phyloP scores from a whole-genome alignment of 2,797 vertebrate genomes.

The Oryzias sinensis region DNA sequence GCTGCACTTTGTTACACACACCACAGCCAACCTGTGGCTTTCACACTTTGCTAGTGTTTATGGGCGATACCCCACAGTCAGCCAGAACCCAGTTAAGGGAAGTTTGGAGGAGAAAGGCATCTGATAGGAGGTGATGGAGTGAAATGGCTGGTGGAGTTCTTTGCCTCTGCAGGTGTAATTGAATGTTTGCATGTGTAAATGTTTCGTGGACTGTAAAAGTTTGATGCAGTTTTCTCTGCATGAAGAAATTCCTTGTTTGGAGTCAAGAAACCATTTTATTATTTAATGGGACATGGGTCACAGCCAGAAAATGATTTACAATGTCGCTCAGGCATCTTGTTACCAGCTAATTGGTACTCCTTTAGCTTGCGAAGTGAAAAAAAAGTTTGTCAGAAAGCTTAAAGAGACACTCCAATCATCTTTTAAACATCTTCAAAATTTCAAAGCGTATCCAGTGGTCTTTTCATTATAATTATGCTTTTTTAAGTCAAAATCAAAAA shows the following conservation, averaged over 20 bases:
- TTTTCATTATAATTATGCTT: too few species aligned
- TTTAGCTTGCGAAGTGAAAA: too few species aligned
- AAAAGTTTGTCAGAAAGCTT: too few species aligned
- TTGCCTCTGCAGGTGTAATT: conserved; percentile 42
- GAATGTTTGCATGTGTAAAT: conserved; percentile 10
- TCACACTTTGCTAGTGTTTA: conserved; percentile 47
- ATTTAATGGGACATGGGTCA: background rate
- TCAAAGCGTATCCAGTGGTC: too few species aligned
- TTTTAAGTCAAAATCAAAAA: too few species aligned
- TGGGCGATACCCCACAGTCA: conserved; percentile 31
- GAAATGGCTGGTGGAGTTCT: conserved; percentile 32
- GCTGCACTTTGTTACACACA: conserved; percentile 51
- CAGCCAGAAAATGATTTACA: too few species aligned
- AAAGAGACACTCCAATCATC: too few species aligned
- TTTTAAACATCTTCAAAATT: too few species aligned
- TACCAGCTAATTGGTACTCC: too few species aligned
- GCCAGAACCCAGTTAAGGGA: conserved; percentile 40
- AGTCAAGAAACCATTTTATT: conserved; percentile 8
- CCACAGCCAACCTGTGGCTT: conserved; percentile 43
- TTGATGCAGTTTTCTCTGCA: conserved; percentile 12
- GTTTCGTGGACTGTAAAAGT: conserved; percentile 2
- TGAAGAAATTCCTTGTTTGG: background rate
- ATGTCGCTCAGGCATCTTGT: too few species aligned
- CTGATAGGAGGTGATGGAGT: conserved; percentile 47
- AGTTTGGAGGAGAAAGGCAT: conserved; percentile 38